These are phyloP conservation scores for Gryllus longicercus DNA, from an alignment of 2,888 invertebrate species.

Conservation along the genomic window DNA sequence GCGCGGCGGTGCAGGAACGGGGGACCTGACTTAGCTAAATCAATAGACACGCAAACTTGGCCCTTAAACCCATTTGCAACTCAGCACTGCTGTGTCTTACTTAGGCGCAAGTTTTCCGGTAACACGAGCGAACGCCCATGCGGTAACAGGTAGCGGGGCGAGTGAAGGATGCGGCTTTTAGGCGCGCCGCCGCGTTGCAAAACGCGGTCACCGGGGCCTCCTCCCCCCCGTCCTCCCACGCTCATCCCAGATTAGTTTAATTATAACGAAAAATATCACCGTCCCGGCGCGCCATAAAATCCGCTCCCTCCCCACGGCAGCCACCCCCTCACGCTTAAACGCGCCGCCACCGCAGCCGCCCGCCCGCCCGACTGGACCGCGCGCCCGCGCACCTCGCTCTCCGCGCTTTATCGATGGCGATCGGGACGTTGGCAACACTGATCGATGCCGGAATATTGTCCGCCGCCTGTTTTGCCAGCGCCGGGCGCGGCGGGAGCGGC, in stretches of 20 bases:
- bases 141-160: conserved; percentile 1
- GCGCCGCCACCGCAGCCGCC: not conserved
- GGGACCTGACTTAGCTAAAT: conserved; percentile 8
- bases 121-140: not conserved
- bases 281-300: too few relatives aligned
- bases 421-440: conserved; percentile 7
- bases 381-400: too few relatives aligned
- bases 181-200: not conserved
- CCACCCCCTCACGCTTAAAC: not conserved
- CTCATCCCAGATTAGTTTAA: too few relatives aligned
- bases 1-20: not conserved
- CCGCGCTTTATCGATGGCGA: not conserved
- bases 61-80: conserved; percentile 5
- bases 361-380: not conserved
- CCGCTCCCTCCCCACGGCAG: too few relatives aligned
- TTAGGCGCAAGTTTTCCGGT: not conserved
- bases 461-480: not conserved
- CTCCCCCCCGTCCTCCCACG: not conserved
- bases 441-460: conserved; percentile 7
- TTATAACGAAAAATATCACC: too few relatives aligned
- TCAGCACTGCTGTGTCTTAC: conserved; percentile 7
- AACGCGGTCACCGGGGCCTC: not conserved
- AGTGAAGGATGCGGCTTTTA: not conserved
- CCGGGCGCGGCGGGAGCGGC: not conserved
- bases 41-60: conserved; percentile 17